These are phyloP conservation scores for Trichomycterus rosablanca DNA, from an alignment of 2,113 vertebrate genomes.

Conservation along the genomic window DNA sequence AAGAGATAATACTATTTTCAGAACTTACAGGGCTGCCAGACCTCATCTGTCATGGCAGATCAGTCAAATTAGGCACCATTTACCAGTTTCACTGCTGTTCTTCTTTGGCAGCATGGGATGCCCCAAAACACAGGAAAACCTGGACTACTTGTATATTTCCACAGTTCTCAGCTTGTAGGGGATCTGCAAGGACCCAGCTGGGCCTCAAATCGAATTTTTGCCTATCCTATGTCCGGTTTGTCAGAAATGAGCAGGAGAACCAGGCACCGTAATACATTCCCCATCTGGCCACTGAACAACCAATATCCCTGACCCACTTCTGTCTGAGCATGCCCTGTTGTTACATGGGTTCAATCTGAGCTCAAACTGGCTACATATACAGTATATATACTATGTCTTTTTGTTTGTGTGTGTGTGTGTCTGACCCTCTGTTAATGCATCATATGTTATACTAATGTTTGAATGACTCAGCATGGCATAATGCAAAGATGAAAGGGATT, in stretches of 20 bases:
- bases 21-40: constrained; percentile 41
- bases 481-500: too few species aligned
- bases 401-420: background rate
- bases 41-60: constrained; percentile 47
- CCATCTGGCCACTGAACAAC: constrained; percentile 28
- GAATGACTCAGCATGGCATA: too few species aligned
- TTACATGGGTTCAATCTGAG: constrained; percentile 11
- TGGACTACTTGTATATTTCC: background rate
- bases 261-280: constrained; percentile 12
- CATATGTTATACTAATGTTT: background rate
- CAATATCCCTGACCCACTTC: constrained; percentile 21
- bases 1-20: constrained; percentile 28
- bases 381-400: background rate
- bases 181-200: background rate
- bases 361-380: too few species aligned
- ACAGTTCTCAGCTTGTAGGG: background rate
- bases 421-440: background rate
- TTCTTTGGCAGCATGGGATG: background rate
- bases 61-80: constrained; percentile 39
- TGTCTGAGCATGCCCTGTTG: background rate
- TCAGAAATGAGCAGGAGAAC: constrained; percentile 20
- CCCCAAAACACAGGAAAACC: background rate
- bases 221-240: background rate
- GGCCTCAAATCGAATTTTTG: constrained; percentile 14
- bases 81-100: constrained; percentile 5